Conservation (phyloP, 2,888 invertebrate species). For the Scaptomyza parva region DNA sequence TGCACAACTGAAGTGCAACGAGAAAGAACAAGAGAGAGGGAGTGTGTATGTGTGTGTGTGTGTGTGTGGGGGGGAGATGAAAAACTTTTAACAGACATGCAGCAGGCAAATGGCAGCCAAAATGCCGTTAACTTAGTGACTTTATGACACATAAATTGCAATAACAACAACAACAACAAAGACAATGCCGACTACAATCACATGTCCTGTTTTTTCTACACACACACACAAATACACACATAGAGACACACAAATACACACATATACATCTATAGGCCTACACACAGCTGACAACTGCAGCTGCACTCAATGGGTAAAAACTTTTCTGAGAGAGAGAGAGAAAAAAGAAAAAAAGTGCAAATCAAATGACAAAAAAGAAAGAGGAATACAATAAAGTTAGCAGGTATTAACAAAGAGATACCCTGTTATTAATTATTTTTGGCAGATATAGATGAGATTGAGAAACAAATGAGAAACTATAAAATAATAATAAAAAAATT, state of each 20-base stretch:
- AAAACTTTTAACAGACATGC: slow-evolving; percentile 47
- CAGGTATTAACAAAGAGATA: slow-evolving; percentile 1
- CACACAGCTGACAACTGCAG: slow-evolving; percentile 46
- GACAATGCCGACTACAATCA: slow-evolving; percentile 50
- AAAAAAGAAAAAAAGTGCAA: slow-evolving; percentile 39
- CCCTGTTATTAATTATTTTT: too few relatives aligned
- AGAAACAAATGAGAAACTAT: too few relatives aligned
- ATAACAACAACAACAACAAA: slow-evolving; percentile 65
- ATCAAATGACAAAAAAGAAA: slow-evolving; percentile 53
- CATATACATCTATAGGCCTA: slow-evolving; percentile 43
- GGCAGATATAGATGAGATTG: too few relatives aligned
- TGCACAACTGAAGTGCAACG: slow-evolving; percentile 52
- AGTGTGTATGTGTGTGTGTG: not conserved
- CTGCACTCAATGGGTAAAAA: slow-evolving; percentile 42
- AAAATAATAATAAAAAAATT: too few relatives aligned
- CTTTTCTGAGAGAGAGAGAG: slow-evolving; percentile 37
- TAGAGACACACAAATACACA: slow-evolving; percentile 3
- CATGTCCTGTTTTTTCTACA: slow-evolving; percentile 44
- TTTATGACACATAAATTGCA: slow-evolving; percentile 84
- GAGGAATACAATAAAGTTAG: not conserved
- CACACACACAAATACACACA: slow-evolving; percentile 10
- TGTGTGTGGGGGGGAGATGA: slow-evolving; percentile 18
- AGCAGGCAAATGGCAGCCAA: slow-evolving; percentile 70
- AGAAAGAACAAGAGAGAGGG: not conserved
- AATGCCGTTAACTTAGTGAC: slow-evolving; percentile 82